These are phyloP conservation scores for Ascaphus truei DNA, from an alignment of 2,113 vertebrate genomes.

Conservation along the genomic window DNA sequence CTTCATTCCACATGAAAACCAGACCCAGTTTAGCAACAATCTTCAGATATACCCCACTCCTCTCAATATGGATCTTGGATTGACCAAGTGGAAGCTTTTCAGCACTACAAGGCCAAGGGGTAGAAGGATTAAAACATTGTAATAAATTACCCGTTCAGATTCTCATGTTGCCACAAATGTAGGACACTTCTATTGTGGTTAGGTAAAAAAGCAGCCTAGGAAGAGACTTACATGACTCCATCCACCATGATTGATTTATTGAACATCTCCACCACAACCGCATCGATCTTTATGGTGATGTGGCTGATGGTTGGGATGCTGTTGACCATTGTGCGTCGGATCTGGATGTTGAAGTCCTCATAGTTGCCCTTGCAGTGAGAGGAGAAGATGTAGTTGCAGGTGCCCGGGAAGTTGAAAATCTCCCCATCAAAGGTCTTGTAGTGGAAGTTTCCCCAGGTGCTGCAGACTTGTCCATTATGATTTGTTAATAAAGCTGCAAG, in stretches of 20 bases:
- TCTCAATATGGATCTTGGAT: constrained; percentile 65
- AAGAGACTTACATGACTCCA: constrained; percentile 56
- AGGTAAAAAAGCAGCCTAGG: too few species aligned
- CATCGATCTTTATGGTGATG: constrained; percentile 53
- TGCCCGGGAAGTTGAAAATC: constrained; percentile 51
- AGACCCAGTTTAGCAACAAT: constrained; percentile 68
- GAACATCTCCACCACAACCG: constrained; percentile 63
- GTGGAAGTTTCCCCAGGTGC: constrained; percentile 60
- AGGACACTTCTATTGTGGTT: too few species aligned
- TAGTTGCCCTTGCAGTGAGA: constrained; percentile 50
- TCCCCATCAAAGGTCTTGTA: constrained; percentile 61
- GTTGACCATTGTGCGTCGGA: constrained; percentile 44
- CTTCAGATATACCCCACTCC: constrained; percentile 51
- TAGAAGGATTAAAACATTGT: neutral
- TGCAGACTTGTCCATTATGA: constrained; percentile 56
- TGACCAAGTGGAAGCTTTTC: constrained; percentile 64
- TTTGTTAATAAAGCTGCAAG: constrained; percentile 58
- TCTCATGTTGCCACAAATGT: too few species aligned
- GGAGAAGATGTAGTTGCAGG: constrained; percentile 59
- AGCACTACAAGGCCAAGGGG: neutral
- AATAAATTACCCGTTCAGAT: too few species aligned
- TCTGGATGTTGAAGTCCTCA: constrained; percentile 64
- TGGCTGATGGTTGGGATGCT: constrained; percentile 40
- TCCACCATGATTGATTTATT: constrained; percentile 49
- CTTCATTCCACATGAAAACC: constrained; percentile 71